A percentile compares a stretch with the other conserved stretches of the same genome.
Evolutionary conservation across 2,888 invertebrate species (phyloP).

Genomic region (Falcaria lacertinaria): DNA sequence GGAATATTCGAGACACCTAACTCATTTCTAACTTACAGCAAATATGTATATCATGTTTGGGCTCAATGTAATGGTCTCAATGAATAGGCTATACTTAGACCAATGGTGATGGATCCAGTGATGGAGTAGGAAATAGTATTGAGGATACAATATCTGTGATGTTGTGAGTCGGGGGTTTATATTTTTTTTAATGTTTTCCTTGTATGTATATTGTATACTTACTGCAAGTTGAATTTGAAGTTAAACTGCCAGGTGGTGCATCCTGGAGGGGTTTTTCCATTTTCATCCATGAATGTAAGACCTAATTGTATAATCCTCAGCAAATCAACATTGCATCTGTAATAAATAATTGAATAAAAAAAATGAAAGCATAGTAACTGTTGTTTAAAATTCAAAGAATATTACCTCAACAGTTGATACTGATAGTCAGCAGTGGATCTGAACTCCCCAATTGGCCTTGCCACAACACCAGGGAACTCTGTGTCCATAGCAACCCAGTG

Average conservation of each 20-base stretch:
- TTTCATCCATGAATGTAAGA: constrained; percentile 98
- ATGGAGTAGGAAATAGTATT: too few species aligned
- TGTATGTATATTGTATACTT: constrained; percentile 52
- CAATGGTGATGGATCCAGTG: too few species aligned
- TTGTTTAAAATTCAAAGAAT: not conserved
- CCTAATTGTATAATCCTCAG: constrained; percentile 98
- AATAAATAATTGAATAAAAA: constrained; percentile 12
- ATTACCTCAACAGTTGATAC: constrained; percentile 90
- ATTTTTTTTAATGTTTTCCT: too few species aligned
- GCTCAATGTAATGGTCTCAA: too few species aligned
- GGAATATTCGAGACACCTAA: too few species aligned
- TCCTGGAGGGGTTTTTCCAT: constrained; percentile 95
- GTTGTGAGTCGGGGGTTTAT: too few species aligned
- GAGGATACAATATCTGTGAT: too few species aligned
- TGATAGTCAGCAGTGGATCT: constrained; percentile 95
- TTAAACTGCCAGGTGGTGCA: constrained; percentile 99
- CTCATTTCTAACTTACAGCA: too few species aligned
- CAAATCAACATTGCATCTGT: constrained; percentile 96
- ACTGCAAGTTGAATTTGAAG: constrained; percentile 99
- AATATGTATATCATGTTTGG: too few species aligned
- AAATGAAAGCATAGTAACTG: not conserved
- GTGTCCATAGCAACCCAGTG: constrained; percentile 97
- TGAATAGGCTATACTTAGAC: too few species aligned
- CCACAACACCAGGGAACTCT: constrained; percentile 99
- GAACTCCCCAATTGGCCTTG: constrained; percentile 97